Evolutionary conservation across 1,140 invertebrate species (phyloP), one percentile per base, ranked within the genome.

Genomic region (Idris sp.): DNA sequence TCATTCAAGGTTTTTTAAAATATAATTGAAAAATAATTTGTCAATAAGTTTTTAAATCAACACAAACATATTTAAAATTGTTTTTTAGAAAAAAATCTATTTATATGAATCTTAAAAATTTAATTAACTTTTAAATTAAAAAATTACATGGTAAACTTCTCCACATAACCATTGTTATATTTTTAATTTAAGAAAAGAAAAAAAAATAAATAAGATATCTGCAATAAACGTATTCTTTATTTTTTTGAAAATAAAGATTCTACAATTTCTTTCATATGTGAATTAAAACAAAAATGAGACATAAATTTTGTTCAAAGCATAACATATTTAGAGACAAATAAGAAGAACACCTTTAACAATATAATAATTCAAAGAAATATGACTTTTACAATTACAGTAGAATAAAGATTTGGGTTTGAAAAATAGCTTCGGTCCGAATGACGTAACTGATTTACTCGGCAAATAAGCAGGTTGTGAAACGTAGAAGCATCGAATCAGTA

Each of bases 241-340:
- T 4, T 22, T 6, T 22, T 22, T 22, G 58, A 76, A 79, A 44
- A 41, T 76, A 77, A 4, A 22, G 71, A 74, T 78, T 65, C 53
- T 38, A 79, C 81, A 82, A 77, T 82, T 82, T 82, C 71, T 67
- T 73, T 72, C 80, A 67, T 79, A 76, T 80, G 80, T 78, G 81
- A 82, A 81, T 81, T 78, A 74, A 78, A 81, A 81, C 72, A 77
- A 75, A 77, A 82, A 79, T 69, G 77, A 80, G 73, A 68, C 73
- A 78, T 72, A 78, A 65, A 76, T 61, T 48, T 69, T 25, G 53
- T 51, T 41, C 19, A 15, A 13, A 31, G 65, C 62, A 75, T 58
- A 69, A 28, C 31, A 35, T 35, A 30, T 43, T 19, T n/a, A 9
- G 15, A 38, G 15, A 25, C 25, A 10, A 33, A 18, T 26, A 28